Conservation (phyloP, 2,888 invertebrate species). For the Eucera pruinosa region DNA sequence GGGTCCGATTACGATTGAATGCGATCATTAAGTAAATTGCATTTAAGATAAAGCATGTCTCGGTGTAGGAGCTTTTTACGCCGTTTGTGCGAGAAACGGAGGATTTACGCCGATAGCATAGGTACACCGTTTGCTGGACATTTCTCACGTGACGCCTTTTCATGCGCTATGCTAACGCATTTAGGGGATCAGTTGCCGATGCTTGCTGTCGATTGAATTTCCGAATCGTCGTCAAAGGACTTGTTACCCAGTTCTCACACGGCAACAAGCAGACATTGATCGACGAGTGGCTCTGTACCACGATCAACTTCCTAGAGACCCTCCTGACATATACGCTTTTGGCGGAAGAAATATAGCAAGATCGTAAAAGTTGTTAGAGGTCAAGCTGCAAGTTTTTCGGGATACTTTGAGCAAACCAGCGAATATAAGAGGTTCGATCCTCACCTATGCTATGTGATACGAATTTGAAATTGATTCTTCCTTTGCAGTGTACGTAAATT, state of each 20-base stretch:
- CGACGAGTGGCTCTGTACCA: slow-evolving; percentile 1
- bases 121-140: neutral
- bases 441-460: too few relatives aligned
- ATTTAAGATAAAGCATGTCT: slow-evolving; percentile 6
- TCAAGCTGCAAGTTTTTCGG: too few relatives aligned
- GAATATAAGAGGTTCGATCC: too few relatives aligned
- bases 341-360: too few relatives aligned
- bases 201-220: slow-evolving; percentile 55
- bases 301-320: neutral
- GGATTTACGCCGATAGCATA: neutral
- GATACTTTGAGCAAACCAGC: too few relatives aligned
- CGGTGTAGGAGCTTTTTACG: neutral
- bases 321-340: too few relatives aligned
- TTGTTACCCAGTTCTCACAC: slow-evolving; percentile 34
- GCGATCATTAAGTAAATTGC: slow-evolving; percentile 29
- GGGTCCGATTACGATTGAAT: neutral
- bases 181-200: slow-evolving; percentile 6
- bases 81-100: neutral
- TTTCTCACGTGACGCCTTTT: slow-evolving; percentile 29
- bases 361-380: too few relatives aligned
- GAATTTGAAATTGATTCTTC: too few relatives aligned
- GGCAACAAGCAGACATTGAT: slow-evolving; percentile 19
- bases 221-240: slow-evolving; percentile 55
- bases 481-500: too few relatives aligned
- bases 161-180: slow-evolving; percentile 16